These are phyloP conservation scores for Metalampra italica DNA, from an alignment of 2,888 invertebrate genomes.

Conservation along the genomic window DNA sequence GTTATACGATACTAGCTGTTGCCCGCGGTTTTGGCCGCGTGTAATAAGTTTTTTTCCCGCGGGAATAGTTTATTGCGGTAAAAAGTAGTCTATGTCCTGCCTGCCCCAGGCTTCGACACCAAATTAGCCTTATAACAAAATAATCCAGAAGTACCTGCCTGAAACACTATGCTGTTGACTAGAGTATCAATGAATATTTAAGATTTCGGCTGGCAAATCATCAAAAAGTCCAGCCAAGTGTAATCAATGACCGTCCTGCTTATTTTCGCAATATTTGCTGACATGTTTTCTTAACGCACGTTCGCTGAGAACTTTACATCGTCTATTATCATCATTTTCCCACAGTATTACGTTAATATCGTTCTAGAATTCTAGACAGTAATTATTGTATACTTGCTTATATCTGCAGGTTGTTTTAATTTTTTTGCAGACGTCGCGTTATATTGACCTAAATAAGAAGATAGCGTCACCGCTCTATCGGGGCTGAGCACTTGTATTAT, in stretches of 20 bases:
- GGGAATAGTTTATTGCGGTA: no score
- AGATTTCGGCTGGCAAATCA: slow-evolving; percentile 24
- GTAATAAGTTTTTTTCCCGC: no score
- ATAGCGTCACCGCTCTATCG: slow-evolving; percentile 59
- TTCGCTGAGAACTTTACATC: no score
- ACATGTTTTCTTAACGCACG: neutral
- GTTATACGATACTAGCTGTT: no score
- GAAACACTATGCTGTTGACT: no score
- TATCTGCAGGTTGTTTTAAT: slow-evolving; percentile 39
- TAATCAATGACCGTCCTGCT: slow-evolving; percentile 25
- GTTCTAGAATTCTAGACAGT: slow-evolving; percentile 2
- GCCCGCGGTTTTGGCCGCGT: no score
- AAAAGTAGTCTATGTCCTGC: no score
- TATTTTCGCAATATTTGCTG: slow-evolving; percentile 16
- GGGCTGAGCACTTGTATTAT: slow-evolving; percentile 39
- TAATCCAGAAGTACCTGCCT: no score
- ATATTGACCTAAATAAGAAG: slow-evolving; percentile 68
- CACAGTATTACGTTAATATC: neutral
- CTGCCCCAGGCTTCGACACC: no score
- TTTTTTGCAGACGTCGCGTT: slow-evolving; percentile 54
- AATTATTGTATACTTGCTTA: slow-evolving; percentile 1
- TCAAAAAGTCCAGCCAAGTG: slow-evolving; percentile 25
- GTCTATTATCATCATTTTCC: slow-evolving; percentile 6
- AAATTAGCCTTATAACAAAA: no score
- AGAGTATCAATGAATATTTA: slow-evolving; percentile 10